A percentile compares a stretch with the other conserved stretches of the same genome.
Evolutionary conservation across 2,113 vertebrate genomes (phyloP).

Genomic region (Lasiurus cinereus): DNA sequence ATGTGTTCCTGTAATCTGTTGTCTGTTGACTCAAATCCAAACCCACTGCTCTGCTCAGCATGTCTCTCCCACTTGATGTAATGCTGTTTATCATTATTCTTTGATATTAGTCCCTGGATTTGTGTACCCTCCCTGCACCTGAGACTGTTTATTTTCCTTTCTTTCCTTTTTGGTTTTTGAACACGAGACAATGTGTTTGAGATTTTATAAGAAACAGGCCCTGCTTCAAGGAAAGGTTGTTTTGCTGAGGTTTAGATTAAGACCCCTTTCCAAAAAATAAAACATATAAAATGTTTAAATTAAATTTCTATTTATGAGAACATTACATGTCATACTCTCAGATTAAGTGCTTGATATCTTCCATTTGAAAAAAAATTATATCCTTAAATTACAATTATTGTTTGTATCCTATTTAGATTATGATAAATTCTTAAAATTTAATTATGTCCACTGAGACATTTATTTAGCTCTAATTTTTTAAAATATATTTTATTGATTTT

Average conservation of each 20-base stretch:
- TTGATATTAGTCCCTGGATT: background rate
- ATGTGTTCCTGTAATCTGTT: background rate
- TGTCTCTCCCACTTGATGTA: background rate
- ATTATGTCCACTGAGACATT: background rate
- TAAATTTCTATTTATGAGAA: background rate
- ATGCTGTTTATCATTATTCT: conserved; percentile 1
- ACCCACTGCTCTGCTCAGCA: background rate
- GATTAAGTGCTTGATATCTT: background rate
- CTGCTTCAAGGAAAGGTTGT: background rate
- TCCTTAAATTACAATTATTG: background rate
- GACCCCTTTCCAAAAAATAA: background rate
- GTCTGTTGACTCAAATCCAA: background rate
- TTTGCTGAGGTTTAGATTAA: background rate
- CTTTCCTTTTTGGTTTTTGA: background rate
- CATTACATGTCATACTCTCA: background rate
- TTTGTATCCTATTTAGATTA: background rate
- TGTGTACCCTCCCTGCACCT: background rate
- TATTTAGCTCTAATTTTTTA: background rate
- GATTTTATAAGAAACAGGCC: background rate
- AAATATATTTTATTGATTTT: too few species aligned
- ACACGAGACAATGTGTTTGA: background rate
- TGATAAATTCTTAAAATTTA: conserved; percentile 2
- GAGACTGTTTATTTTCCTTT: background rate
- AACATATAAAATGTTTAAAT: background rate
- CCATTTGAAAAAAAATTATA: background rate